Evolutionary conservation across 2,888 invertebrate genomes (phyloP).

Genomic region (Zhuqinia jingwanae): DNA sequence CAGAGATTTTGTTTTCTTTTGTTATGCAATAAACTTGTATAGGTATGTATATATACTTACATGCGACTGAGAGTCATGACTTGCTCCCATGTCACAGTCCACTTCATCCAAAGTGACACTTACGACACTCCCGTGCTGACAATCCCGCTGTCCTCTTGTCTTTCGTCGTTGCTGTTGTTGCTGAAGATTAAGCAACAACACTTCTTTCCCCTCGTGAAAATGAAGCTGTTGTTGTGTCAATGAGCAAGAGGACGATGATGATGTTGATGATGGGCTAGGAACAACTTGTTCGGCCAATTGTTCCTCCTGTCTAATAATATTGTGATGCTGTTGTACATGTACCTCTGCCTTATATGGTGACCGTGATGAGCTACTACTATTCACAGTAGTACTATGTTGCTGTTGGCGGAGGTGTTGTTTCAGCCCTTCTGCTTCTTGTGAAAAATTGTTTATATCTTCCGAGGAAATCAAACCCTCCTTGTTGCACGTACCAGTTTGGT

Average conservation of each 20-base stretch:
- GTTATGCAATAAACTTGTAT: no score
- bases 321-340: conserved; percentile 20
- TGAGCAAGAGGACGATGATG: conserved; percentile 26
- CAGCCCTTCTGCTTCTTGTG: neutral
- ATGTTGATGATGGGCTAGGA: conserved; percentile 49
- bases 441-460: conserved; percentile 41
- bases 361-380: conserved; percentile 21
- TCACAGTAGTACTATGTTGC: no score
- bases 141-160: conserved; percentile 40
- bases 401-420: conserved; percentile 31
- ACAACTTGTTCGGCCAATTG: conserved; percentile 69
- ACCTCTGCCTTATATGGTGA: conserved; percentile 45
- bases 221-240: conserved; percentile 56
- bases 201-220: conserved; percentile 22
- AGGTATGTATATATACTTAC: no score
- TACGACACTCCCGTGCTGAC: conserved; percentile 58
- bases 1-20: neutral
- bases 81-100: conserved; percentile 78
- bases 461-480: conserved; percentile 34
- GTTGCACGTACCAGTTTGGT: conserved; percentile 21
- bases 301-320: conserved; percentile 49
- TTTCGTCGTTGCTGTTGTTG: conserved; percentile 31
- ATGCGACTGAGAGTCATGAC: conserved; percentile 79
- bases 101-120: conserved; percentile 73
- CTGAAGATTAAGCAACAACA: conserved; percentile 54